A percentile compares a stretch with the other conserved stretches of the same genome.
These are phyloP conservation scores for Gastrophryne carolinensis DNA, from an alignment of 2,797 vertebrate genomes.

Conservation along the genomic window DNA sequence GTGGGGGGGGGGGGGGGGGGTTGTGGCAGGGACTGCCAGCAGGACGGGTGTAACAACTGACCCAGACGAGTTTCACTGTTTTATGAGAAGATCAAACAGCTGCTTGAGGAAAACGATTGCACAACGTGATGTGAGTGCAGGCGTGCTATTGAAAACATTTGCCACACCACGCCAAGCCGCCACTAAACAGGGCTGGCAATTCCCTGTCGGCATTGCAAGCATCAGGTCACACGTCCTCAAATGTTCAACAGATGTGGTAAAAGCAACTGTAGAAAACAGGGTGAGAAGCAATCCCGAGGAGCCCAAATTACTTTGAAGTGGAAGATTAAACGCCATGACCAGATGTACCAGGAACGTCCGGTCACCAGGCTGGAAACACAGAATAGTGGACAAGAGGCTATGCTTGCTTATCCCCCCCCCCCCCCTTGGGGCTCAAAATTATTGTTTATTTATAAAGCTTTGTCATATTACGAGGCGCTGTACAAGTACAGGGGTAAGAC, in stretches of 20 bases:
- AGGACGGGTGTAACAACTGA: background rate
- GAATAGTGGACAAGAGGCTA: no score
- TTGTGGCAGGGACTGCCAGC: background rate
- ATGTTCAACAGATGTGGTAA: conserved; percentile 7
- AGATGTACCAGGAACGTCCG: background rate
- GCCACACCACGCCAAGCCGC: background rate
- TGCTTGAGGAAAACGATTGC: background rate
- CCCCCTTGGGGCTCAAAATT: no score
- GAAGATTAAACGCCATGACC: background rate
- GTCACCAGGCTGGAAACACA: no score
- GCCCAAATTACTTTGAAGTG: background rate
- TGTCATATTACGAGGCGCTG: no score
- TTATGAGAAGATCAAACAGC: background rate
- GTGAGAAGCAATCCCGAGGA: background rate
- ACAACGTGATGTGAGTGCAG: background rate
- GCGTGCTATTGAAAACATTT: background rate
- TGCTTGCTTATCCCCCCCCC: no score
- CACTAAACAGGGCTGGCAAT: background rate
- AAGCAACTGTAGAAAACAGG: background rate
- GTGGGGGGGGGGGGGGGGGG: background rate
- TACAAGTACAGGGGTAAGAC: no score
- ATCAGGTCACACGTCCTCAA: background rate
- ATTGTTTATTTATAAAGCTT: no score
- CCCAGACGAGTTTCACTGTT: background rate
- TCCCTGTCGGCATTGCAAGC: background rate